phyloP scores from a whole-genome alignment of 2,797 vertebrate genomes.

The Antennarius maculatus region DNA sequence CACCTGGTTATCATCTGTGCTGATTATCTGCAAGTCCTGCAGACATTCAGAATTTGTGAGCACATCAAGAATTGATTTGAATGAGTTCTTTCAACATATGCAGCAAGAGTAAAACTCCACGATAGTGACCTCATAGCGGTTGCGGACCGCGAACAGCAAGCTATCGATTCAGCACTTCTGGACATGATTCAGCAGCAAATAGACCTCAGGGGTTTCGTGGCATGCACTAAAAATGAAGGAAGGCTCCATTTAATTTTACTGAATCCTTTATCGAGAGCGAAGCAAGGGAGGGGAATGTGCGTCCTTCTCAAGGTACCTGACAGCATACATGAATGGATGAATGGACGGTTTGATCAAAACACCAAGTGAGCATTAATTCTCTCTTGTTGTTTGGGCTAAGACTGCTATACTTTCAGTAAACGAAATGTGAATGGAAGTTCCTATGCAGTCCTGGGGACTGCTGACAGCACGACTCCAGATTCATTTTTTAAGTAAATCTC shows the following conservation, averaged over 20 bases:
- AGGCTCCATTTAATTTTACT: conserved; percentile 46
- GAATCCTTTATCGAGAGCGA: conserved; percentile 30
- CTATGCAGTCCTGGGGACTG: conserved; percentile 6
- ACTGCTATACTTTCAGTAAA: conserved; percentile 41
- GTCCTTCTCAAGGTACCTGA: conserved; percentile 50
- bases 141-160: conserved; percentile 13
- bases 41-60: conserved; percentile 22
- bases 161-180: conserved; percentile 47
- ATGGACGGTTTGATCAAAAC: conserved; percentile 40
- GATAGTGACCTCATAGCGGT: neutral
- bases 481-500: conserved; percentile 36
- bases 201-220: conserved; percentile 39
- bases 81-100: neutral
- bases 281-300: conserved; percentile 19
- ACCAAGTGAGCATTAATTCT: conserved; percentile 35
- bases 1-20: conserved; percentile 95
- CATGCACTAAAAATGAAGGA: conserved; percentile 51
- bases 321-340: conserved; percentile 42
- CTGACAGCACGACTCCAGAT: conserved; percentile 6
- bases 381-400: conserved; percentile 46
- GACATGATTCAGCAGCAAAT: conserved; percentile 52
- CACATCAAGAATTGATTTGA: conserved; percentile 1
- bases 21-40: conserved; percentile 96
- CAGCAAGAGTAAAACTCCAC: conserved; percentile 12
- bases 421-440: neutral